phyloP scores from a whole-genome alignment of 2,888 invertebrate species.

The Diabrotica balteata region DNA sequence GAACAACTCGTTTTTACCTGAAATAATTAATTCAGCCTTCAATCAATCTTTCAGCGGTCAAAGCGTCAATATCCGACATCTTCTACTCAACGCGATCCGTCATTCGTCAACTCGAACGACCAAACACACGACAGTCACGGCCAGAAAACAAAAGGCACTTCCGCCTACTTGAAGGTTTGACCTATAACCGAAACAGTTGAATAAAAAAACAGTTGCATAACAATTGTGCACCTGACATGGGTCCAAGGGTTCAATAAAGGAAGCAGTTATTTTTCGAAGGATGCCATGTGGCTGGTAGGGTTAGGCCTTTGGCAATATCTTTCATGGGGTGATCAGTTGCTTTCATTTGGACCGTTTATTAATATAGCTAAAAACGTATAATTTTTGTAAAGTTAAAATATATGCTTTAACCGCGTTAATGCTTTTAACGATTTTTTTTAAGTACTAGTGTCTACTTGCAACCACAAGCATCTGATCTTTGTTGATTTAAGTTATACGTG shows the following conservation, averaged over 20 bases:
- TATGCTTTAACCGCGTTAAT: too few relatives aligned
- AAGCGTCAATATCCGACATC: constrained; percentile 4
- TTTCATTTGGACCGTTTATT: too few relatives aligned
- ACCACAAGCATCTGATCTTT: too few relatives aligned
- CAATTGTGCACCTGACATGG: constrained; percentile 30
- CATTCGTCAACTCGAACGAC: constrained; percentile 29
- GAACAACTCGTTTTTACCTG: too few relatives aligned
- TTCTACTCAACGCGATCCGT: constrained; percentile 13
- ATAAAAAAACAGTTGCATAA: constrained; percentile 29
- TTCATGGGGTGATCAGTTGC: too few relatives aligned
- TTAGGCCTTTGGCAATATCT: background rate
- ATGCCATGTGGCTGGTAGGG: constrained; percentile 2
- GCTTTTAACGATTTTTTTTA: too few relatives aligned
- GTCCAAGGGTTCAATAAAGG: background rate
- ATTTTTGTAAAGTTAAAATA: too few relatives aligned
- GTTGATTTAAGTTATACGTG: too few relatives aligned
- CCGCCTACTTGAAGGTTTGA: constrained; percentile 28
- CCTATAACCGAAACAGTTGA: constrained; percentile 30
- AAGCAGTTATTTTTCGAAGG: constrained; percentile 1
- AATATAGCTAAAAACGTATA: too few relatives aligned
- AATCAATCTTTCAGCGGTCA: too few relatives aligned
- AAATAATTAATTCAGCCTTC: too few relatives aligned
- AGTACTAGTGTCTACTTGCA: too few relatives aligned
- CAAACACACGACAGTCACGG: constrained; percentile 25
- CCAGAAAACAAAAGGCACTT: constrained; percentile 28